Base-by-base conservation (phyloP, 2,113 vertebrate species). In the Eurystomus gularis region DNA sequence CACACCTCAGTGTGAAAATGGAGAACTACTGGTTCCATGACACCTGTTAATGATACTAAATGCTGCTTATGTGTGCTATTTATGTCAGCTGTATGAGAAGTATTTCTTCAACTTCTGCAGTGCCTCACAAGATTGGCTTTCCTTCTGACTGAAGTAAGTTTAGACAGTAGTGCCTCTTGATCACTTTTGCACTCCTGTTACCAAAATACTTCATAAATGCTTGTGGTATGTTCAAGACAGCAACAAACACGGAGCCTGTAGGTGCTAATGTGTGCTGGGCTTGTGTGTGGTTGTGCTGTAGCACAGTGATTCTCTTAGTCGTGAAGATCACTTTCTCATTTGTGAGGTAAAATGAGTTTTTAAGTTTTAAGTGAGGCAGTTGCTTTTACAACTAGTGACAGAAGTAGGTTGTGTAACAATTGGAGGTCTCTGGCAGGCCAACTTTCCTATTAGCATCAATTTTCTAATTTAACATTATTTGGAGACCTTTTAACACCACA, bases 11-110 rank as follows among this genome's bases (percentile, higher is more conserved):
- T 10, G 42, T 93, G 93, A 78, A 94, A 96, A 90, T 5, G 8
- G 82, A 91, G 93, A 88, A 13, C 91, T 70, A 8, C 71, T 55
- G 11, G 7, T 91, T 96, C 84, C 71, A 29, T 65, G 58, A 10
- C 94, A 95, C 92, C 95, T 97, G 94, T 94, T 93, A 86, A 68
- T 44, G 83, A 87, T 69, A 86, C 88, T 83, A 96, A 96, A 94
- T 61, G 86, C 77, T 87, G 77, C 75, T 95, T 89, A 84, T 28
- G 13, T 11, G 1, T 73, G 94, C 94, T 95, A 94, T 96, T 97
- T 96, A 49, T 94, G 95, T 96, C 91, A 84, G 57, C 60, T 95
- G 31, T 68, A 83, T 82, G 86, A 44, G 39, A 95, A 72, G 18
- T 89, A 91, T 91, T 94, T 94, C 87, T 91, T 88, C 71, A 52